Percentiles rank a stretch among this genome's conserved stretches.
Evolutionary conservation across 2,113 vertebrate species (phyloP).

Genomic region (Caracal caracal): DNA sequence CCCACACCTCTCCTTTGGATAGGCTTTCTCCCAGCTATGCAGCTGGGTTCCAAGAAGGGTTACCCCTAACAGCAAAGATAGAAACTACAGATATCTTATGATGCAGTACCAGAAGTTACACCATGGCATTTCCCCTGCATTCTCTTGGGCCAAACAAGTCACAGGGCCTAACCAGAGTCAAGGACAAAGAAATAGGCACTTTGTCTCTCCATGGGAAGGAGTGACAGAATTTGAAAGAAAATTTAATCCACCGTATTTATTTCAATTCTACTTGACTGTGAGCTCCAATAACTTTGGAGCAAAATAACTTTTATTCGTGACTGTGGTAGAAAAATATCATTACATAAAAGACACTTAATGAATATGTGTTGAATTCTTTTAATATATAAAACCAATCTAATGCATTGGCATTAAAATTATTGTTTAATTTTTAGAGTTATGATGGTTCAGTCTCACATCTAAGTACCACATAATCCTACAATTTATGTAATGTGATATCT

Average conservation of each 20-base stretch:
- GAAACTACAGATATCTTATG: not conserved
- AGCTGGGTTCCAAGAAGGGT: not conserved
- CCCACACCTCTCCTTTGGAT: not conserved
- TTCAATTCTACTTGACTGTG: not conserved
- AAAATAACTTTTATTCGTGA: not conserved
- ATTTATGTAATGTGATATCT: not conserved
- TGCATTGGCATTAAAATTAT: not conserved
- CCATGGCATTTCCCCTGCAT: not conserved
- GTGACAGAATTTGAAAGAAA: not conserved
- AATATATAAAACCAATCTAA: not conserved
- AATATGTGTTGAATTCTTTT: not conserved
- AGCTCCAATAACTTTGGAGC: not conserved
- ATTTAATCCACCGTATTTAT: not conserved
- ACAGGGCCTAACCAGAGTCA: not conserved
- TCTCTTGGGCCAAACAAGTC: not conserved
- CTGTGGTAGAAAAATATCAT: not conserved
- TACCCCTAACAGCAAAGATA: not conserved
- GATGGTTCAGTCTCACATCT: not conserved
- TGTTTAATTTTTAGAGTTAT: not conserved
- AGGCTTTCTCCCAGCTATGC: not conserved
- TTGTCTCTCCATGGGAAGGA: not conserved
- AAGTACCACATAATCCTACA: not conserved
- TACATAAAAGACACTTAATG: not conserved
- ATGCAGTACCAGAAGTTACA: not conserved
- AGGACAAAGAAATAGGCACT: not conserved